Evolutionary conservation across 1,140 invertebrate species (phyloP).

Genomic region (Rhyacophila brunnea): DNA sequence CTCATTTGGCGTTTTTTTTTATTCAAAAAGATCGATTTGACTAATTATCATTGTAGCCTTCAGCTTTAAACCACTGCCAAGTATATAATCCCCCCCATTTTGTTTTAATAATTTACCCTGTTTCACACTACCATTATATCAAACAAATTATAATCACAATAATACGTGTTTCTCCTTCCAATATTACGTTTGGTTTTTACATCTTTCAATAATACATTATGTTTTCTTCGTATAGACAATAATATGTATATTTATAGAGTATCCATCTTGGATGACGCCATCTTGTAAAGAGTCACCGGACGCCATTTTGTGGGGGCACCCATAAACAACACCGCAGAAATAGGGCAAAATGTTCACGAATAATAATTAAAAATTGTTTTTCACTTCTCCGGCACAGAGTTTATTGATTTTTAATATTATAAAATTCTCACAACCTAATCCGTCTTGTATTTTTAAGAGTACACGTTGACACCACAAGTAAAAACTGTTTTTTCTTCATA

Average conservation of each 20-base stretch:
- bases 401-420: conserved; percentile 4
- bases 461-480: neutral
- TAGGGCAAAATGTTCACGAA: neutral
- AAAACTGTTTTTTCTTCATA: no score
- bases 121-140: conserved; percentile 29
- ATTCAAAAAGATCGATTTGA: no score
- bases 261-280: no score
- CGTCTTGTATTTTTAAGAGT: neutral
- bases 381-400: neutral
- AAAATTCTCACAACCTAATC: neutral
- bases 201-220: conserved; percentile 2
- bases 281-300: no score
- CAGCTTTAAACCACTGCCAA: no score
- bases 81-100: neutral
- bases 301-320: no score
- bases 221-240: neutral
- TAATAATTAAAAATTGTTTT: neutral
- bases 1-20: no score
- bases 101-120: conserved; percentile 16
- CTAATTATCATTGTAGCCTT: no score
- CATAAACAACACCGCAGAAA: neutral
- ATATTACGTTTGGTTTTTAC: conserved; percentile 26
- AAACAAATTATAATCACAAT: conserved; percentile 20
- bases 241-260: no score
- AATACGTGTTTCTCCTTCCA: conserved; percentile 17